Percentiles rank a stretch among this genome's conserved stretches.
phyloP scores from a whole-genome alignment of 2,888 invertebrate genomes.

The Ditula angustiorana region DNA sequence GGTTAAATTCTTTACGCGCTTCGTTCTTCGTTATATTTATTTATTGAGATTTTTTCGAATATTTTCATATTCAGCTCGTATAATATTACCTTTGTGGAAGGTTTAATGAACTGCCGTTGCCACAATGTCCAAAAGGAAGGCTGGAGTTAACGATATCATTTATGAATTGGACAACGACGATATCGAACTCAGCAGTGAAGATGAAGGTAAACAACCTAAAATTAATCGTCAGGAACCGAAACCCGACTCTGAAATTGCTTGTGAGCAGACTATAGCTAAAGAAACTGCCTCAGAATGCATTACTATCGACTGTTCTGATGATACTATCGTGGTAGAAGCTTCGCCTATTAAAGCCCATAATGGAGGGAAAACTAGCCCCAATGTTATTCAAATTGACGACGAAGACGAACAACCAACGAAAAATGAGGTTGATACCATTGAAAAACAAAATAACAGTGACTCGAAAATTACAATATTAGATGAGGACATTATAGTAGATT shows the following conservation, averaged over 20 bases:
- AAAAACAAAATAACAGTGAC: slow-evolving; percentile 48
- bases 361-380: slow-evolving; percentile 74
- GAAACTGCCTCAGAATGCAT: slow-evolving; percentile 52
- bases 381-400: slow-evolving; percentile 44
- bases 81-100: slow-evolving; percentile 28
- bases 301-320: slow-evolving; percentile 53
- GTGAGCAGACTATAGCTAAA: slow-evolving; percentile 47
- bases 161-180: slow-evolving; percentile 83
- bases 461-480: slow-evolving; percentile 62
- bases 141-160: slow-evolving; percentile 77
- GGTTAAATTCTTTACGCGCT: slow-evolving; percentile 34
- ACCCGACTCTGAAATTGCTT: slow-evolving; percentile 43
- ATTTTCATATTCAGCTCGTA: slow-evolving; percentile 25
- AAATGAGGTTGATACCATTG: slow-evolving; percentile 48
- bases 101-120: slow-evolving; percentile 32
- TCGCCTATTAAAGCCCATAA: slow-evolving; percentile 52
- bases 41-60: slow-evolving; percentile 11
- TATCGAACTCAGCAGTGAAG: slow-evolving; percentile 75
- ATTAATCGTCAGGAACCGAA: slow-evolving; percentile 57
- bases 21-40: slow-evolving; percentile 7
- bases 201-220: slow-evolving; percentile 73
- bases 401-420: slow-evolving; percentile 42
- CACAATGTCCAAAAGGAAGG: slow-evolving; percentile 77
- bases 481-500: slow-evolving; percentile 71
- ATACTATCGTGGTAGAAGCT: slow-evolving; percentile 48